Percentiles rank a stretch among this genome's conserved stretches.
Conservation (phyloP, 2,113 vertebrate species). For the Puffinus mauretanicus region DNA sequence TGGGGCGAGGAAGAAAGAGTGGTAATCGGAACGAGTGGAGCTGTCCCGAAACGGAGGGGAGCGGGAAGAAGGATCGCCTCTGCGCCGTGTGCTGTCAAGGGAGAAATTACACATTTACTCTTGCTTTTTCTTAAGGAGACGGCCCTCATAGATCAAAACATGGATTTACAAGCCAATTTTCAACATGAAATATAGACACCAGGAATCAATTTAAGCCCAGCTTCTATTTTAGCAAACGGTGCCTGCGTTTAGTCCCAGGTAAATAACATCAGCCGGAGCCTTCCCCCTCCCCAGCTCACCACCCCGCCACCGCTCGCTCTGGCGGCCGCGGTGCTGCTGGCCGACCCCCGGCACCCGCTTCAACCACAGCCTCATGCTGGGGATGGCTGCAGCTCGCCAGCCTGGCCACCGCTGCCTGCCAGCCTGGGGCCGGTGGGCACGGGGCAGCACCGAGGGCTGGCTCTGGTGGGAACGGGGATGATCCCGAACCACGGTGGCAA, state of each 20-base stretch:
- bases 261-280: constrained; percentile 52
- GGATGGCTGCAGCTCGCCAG: accelerated
- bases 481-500: accelerated
- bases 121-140: constrained; percentile 99
- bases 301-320: neutral
- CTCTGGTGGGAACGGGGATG: neutral
- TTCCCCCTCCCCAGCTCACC: neutral
- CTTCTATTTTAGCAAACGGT: constrained; percentile 76
- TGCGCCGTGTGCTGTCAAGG: constrained; percentile 98
- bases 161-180: constrained; percentile 98
- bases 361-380: accelerated
- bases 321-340: neutral
- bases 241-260: constrained; percentile 71
- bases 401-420: neutral
- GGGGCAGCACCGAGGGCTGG: neutral
- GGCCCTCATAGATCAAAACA: constrained; percentile 98
- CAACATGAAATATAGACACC: constrained; percentile 99
- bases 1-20: constrained; percentile 86
- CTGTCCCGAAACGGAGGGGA: constrained; percentile 75
- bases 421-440: accelerated
- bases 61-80: constrained; percentile 96
- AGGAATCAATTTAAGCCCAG: constrained; percentile 93
- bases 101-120: constrained; percentile 99
- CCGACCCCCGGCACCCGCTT: accelerated
- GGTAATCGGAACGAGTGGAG: constrained; percentile 76